Evolutionary conservation across 1,140 invertebrate species (phyloP).

Genomic region (Manduca sexta): DNA sequence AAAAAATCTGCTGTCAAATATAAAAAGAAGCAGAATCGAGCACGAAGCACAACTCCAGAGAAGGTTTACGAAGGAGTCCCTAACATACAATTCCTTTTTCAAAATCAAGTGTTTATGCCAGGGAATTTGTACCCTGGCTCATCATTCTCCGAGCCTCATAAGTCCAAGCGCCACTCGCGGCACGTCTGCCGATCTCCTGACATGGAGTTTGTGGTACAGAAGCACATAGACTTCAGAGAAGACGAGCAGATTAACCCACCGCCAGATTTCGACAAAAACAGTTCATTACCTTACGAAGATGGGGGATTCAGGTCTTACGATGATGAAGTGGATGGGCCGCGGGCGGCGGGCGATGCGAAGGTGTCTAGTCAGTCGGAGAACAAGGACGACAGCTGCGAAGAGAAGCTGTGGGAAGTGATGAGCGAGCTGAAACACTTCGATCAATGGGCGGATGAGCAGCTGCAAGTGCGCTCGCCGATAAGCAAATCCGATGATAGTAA

Average conservation of each 20-base stretch:
- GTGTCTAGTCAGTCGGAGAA: conserved; percentile 31
- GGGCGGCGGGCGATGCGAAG: conserved; percentile 23
- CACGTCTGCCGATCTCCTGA: conserved; percentile 29
- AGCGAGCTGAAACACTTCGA: conserved; percentile 57
- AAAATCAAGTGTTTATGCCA: conserved; percentile 68
- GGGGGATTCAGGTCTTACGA: conserved; percentile 29
- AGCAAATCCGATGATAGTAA: conserved; percentile 54
- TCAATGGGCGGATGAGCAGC: conserved; percentile 60
- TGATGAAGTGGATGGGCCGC: conserved; percentile 43
- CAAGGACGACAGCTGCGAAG: conserved; percentile 35
- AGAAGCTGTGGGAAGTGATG: conserved; percentile 60
- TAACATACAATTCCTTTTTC: conserved; percentile 67
- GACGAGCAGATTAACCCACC: conserved; percentile 42
- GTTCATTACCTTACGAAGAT: conserved; percentile 49
- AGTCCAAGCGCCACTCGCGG: conserved; percentile 19
- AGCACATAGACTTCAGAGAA: conserved; percentile 55
- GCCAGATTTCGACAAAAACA: conserved; percentile 58
- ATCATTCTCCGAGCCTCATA: conserved; percentile 48
- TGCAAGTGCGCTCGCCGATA: conserved; percentile 33
- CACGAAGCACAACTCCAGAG: conserved; percentile 36
- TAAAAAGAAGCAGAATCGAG: conserved; percentile 48
- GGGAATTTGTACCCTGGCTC: conserved; percentile 39
- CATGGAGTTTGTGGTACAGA: conserved; percentile 40
- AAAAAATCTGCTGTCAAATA: conserved; percentile 62
- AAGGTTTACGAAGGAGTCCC: conserved; percentile 39